phyloP scores from a whole-genome alignment of 2,113 vertebrate species.

The Syrmaticus mikado region DNA sequence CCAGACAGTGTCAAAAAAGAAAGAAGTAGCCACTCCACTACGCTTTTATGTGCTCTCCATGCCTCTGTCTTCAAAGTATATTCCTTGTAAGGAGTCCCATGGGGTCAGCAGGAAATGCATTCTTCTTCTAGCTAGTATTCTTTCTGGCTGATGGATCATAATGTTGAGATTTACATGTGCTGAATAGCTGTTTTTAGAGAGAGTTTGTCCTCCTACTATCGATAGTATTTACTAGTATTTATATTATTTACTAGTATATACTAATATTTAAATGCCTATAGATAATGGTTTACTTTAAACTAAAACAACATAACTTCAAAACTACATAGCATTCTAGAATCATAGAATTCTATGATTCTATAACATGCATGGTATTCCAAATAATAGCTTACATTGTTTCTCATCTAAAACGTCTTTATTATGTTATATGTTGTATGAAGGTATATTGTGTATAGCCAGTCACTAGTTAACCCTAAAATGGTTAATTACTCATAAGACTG shows the following conservation, averaged over 20 bases:
- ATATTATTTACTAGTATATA: too few species aligned
- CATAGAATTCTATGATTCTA: too few species aligned
- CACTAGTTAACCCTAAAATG: not conserved
- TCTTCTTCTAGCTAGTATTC: not conserved
- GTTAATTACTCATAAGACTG: not conserved
- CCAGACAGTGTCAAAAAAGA: fast-evolving
- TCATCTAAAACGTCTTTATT: not conserved
- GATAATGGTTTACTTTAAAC: not conserved
- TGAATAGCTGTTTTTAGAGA: not conserved
- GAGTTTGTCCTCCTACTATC: not conserved
- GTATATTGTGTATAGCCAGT: not conserved
- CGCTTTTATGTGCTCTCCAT: not conserved
- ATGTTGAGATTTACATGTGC: not conserved
- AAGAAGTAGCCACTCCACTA: not conserved
- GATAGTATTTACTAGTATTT: not conserved
- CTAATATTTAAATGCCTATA: not conserved
- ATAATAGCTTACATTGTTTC: not conserved
- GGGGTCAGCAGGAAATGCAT: not conserved
- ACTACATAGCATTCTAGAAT: not conserved
- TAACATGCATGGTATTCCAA: not conserved
- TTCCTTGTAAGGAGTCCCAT: not conserved
- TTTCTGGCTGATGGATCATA: not conserved
- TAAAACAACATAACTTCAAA: not conserved
- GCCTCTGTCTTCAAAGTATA: not conserved
- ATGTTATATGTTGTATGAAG: not conserved